Base-by-base conservation (phyloP, 2,113 vertebrate species). In the Sylvilagus bachmani region DNA sequence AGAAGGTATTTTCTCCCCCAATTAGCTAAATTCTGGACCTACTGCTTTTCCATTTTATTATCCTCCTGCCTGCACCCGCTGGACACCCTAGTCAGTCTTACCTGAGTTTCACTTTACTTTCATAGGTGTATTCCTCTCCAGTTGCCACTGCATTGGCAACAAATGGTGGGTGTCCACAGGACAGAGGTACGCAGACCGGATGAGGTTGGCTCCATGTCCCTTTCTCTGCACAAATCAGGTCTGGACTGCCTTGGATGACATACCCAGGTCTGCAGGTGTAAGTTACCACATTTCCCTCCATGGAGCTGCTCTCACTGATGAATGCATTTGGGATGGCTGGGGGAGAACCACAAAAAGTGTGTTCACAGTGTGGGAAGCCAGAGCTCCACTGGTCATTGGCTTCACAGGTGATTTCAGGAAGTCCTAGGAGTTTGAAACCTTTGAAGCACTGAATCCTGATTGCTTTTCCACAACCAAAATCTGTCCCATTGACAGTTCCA, bases 181-280 rank as follows among this genome's bases (percentile, higher is more conserved):
- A 99, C 88, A 99, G 85, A 4, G 99, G 99, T 84, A 99, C 98
- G 95, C 99, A 99, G 67, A 93, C 98, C 44, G 99, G 98, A 77
- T 98, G 98, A 0, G 99, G 99, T 88, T 99, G 98, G 86, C 98
- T 99, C 99, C 99, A 99, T 5, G 95, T 89, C 78, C 99, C 99
- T 31, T 97, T 98, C 92, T 99, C 98, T 36, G 98, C 97, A 95
- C 99, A 99, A 70, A 98, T 98, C 94, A 99, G 95, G 95, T 99
- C 97, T 31, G 99, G 97, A 73, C 93, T 98, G 27, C 99, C 99
- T 79, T 55, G 98, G 78, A 98, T 97, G 96, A 98, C 96, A 97
- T 99, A 99, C 73, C 99, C 99, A 6, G 98, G 97, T 75, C 98
- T 97, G 96, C 99, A 99, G 92, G 97, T 98, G 97, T 99, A 99